phyloP scores from a whole-genome alignment of 2,113 vertebrate genomes.

The Acrocephalus arundinaceus region DNA sequence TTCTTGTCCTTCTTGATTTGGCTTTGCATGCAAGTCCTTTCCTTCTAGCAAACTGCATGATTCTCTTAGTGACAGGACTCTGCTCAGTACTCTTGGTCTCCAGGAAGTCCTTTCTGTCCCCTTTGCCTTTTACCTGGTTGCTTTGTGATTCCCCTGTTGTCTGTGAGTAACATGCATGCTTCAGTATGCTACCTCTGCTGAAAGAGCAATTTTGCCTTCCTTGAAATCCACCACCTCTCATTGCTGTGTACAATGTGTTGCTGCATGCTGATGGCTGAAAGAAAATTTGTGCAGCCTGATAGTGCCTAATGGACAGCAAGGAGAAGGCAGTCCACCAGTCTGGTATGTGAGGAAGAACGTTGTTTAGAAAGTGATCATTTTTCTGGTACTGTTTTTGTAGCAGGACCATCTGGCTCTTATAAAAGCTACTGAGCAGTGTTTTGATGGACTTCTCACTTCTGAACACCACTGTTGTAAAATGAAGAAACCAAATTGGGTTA shows the following conservation, averaged over 20 bases:
- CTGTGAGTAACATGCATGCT: background rate
- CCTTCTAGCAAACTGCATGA: background rate
- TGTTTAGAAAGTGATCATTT: background rate
- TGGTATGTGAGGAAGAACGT: background rate
- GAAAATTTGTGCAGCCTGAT: accelerated
- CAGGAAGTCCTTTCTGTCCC: background rate
- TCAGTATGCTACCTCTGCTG: background rate
- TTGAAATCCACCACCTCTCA: background rate
- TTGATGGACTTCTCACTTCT: background rate
- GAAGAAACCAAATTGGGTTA: background rate
- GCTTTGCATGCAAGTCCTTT: background rate
- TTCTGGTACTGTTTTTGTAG: background rate
- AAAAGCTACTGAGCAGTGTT: background rate
- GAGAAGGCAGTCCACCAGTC: background rate
- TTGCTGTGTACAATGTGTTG: background rate
- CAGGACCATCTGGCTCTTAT: background rate
- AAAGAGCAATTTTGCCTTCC: background rate
- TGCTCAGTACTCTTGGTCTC: background rate
- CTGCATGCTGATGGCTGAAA: accelerated
- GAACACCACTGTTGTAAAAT: background rate
- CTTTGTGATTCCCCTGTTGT: background rate
- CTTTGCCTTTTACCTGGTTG: background rate
- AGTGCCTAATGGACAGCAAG: background rate
- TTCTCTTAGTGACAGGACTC: background rate
- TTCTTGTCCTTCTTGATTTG: background rate